Evolutionary conservation across 2,113 vertebrate genomes (phyloP), one percentile per base, ranked within the genome.

Genomic region (Bujurquina vittata): DNA sequence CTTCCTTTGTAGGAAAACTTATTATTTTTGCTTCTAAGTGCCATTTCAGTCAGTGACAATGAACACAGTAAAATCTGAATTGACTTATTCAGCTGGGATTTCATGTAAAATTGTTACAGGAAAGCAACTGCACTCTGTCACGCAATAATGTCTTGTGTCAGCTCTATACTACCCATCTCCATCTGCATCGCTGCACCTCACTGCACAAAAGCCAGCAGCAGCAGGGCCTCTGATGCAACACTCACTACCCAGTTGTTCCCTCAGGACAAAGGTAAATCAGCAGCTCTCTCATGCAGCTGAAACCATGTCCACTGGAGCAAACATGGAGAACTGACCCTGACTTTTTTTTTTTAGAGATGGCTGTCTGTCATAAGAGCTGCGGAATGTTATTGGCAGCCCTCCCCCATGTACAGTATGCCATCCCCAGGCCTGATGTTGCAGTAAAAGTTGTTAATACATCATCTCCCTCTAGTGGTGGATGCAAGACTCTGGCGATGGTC

Each of bases 121-220:
- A 72, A 62, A 84, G 77, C 80, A 83, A 80, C 86, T 75, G 74
- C 59, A 85, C 87, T 79, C 79, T 91, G 87, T 76, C 77, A 83
- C 85, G 72, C 60, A 60, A 65, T 90, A 85, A 90, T 84, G 85
- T 60, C 85, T 80, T 37, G 77, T 92, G 89, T 89, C 88, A 89
- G 88, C 90, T 90, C 79, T 88, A 29, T 81, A 63, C 80, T 79
- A 79, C 74, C 88, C 85, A 73, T 87, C 84, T 85, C 78, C 84
- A 75, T 92, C 88, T 89, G 89, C 86, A 88, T 87, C 76, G 79
- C 89, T 94, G 86, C 90, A 85, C 88, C 83, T 81, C 79, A 14
- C 83, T 90, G 90, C 87, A 85, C 90, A 89, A 35, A 59, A 57
- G 76, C 76, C 77, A 72, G 78, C 79, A 79, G 83, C 84, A 79